These are phyloP conservation scores for Poeciliopsis gracilis DNA, from an alignment of 2,797 vertebrate species.

Conservation along the genomic window DNA sequence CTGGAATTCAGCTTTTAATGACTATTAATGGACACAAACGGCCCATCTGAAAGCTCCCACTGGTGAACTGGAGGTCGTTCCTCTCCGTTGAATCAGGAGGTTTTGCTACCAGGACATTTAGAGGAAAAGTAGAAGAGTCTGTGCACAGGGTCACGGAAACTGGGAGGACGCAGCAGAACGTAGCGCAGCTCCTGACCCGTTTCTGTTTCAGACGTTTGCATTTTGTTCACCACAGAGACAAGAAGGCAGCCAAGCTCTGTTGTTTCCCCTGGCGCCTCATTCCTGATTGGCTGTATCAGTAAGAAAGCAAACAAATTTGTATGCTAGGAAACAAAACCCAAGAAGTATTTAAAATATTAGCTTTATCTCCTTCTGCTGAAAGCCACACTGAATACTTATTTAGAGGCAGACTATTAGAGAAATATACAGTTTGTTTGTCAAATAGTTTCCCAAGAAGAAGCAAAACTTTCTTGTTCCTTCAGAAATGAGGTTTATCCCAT, in stretches of 20 bases:
- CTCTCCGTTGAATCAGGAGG: slow-evolving; percentile 37
- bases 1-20: slow-evolving; percentile 44
- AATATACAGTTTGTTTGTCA: slow-evolving; percentile 19
- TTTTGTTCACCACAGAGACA: neutral
- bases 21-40: slow-evolving; percentile 62
- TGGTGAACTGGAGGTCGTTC: slow-evolving; percentile 52
- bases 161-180: neutral
- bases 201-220: neutral
- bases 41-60: slow-evolving; percentile 36
- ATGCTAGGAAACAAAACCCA: slow-evolving; percentile 27
- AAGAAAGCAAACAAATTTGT: slow-evolving; percentile 34
- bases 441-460: slow-evolving; percentile 3
- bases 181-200: neutral
- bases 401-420: neutral
- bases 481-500: slow-evolving; percentile 19
- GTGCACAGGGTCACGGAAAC: neutral
- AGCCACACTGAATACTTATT: slow-evolving; percentile 5
- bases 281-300: slow-evolving; percentile 43
- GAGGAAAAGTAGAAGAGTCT: neutral
- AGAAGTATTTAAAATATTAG: slow-evolving; percentile 52
- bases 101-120: neutral
- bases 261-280: slow-evolving; percentile 2
- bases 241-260: neutral
- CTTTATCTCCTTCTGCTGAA: slow-evolving; percentile 23
- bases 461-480: slow-evolving; percentile 18